These are phyloP conservation scores for Pachliopta kotzebuea DNA, from an alignment of 2,888 invertebrate species.

Conservation along the genomic window DNA sequence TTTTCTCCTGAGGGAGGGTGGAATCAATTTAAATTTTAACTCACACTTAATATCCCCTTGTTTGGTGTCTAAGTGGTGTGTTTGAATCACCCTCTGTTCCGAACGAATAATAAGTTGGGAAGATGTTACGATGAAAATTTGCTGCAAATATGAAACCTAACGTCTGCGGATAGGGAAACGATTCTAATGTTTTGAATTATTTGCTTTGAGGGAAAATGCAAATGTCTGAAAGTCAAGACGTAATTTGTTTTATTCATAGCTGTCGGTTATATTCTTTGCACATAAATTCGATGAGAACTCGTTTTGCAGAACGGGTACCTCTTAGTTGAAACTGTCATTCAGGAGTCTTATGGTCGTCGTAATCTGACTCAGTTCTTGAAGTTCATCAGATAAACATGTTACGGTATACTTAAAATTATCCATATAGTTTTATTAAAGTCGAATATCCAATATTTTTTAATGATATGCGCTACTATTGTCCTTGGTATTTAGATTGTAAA, in stretches of 20 bases:
- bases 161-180: conserved; percentile 14
- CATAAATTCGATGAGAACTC: not conserved
- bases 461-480: too few species aligned
- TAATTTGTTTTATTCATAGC: conserved; percentile 1
- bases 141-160: conserved; percentile 36
- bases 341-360: too few species aligned
- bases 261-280: not conserved
- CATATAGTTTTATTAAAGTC: too few species aligned
- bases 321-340: too few species aligned
- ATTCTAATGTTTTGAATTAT: conserved; percentile 15
- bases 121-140: conserved; percentile 63
- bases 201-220: conserved; percentile 21
- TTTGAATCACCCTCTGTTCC: conserved; percentile 77
- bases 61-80: conserved; percentile 81
- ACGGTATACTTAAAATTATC: too few species aligned
- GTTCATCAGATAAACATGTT: too few species aligned
- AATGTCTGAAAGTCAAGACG: conserved; percentile 18
- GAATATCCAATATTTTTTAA: too few species aligned
- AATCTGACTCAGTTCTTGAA: too few species aligned
- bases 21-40: conserved; percentile 81
- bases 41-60: conserved; percentile 80
- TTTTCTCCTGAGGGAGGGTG: conserved; percentile 69
- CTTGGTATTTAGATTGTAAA: too few species aligned
- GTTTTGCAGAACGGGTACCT: not conserved
- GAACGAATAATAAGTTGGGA: conserved; percentile 73